Conservation (phyloP, 2,888 invertebrate species). For the Strigamia maritima region DNA sequence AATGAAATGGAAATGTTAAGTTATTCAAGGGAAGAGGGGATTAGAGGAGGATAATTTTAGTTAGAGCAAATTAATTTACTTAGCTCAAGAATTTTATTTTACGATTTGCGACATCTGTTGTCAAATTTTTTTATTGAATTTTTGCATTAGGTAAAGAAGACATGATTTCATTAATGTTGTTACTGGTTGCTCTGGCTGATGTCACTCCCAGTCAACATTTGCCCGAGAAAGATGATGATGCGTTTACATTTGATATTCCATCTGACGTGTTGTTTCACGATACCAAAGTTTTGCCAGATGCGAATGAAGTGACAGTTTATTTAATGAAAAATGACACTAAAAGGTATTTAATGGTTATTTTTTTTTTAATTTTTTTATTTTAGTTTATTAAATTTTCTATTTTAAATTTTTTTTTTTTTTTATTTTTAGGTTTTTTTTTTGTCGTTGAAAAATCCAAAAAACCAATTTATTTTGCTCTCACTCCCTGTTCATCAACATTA, state of each 20-base stretch:
- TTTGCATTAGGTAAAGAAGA: not conserved
- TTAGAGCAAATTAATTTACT: no score
- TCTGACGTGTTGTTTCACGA: conserved; percentile 40
- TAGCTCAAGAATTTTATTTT: no score
- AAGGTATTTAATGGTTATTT: conserved; percentile 34
- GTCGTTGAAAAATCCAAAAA: conserved; percentile 48
- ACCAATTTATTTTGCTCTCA: conserved; percentile 51
- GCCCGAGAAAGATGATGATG: conserved; percentile 33
- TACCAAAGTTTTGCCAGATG: conserved; percentile 40
- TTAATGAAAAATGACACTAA: conserved; percentile 40
- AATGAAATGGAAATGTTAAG: no score
- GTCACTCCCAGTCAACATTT: conserved; percentile 20
- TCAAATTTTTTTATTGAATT: not conserved
- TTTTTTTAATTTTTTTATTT: not conserved
- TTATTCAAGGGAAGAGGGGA: no score
- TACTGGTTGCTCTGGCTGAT: not conserved
- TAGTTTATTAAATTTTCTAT: not conserved
- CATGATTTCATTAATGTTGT: not conserved
- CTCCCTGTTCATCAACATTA: conserved; percentile 53
- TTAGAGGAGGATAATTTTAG: no score
- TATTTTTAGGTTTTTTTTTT: conserved; percentile 50
- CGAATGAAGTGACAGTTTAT: conserved; percentile 39
- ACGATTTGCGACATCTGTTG: no score
- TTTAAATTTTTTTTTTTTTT: no score
- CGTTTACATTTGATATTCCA: conserved; percentile 36